Evolutionary conservation across 2,113 vertebrate genomes (phyloP).

Genomic region (Cololabis saira): DNA sequence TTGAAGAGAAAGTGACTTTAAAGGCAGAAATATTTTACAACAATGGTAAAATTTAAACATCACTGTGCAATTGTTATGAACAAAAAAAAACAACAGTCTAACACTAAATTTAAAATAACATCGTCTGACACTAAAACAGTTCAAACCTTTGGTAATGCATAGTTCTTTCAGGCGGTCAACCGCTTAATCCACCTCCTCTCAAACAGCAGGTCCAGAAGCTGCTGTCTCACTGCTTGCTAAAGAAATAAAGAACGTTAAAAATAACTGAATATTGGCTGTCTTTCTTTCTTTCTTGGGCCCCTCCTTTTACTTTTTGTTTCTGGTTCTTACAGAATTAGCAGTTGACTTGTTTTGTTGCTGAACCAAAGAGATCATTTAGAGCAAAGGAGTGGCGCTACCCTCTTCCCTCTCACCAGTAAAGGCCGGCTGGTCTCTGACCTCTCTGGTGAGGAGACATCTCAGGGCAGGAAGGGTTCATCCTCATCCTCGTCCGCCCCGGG

Average conservation of each 20-base stretch:
- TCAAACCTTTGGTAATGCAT: conserved; percentile 84
- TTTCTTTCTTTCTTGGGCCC: conserved; percentile 1
- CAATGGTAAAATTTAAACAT: neutral
- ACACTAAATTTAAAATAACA: conserved; percentile 34
- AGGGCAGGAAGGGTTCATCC: conserved; percentile 91
- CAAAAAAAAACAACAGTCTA: neutral
- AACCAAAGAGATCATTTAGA: conserved; percentile 43
- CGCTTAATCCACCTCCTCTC: conserved; percentile 5
- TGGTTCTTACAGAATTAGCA: conserved; percentile 53
- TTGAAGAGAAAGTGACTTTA: conserved; percentile 1
- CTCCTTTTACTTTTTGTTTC: conserved; percentile 32
- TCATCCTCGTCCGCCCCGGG: conserved; percentile 88
- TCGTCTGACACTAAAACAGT: conserved; percentile 59
- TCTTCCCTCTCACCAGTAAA: conserved; percentile 1
- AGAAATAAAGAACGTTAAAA: conserved; percentile 57
- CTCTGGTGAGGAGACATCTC: conserved; percentile 16
- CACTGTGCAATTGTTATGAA: neutral
- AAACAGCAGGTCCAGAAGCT: conserved; percentile 12
- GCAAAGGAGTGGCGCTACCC: conserved; percentile 22
- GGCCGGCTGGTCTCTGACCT: conserved; percentile 10
- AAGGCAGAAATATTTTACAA: neutral
- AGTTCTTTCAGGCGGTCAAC: conserved; percentile 62
- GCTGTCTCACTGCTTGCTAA: conserved; percentile 22
- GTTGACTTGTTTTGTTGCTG: conserved; percentile 63
- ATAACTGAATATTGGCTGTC: conserved; percentile 69